Base-by-base conservation (phyloP, 1,140 invertebrate species). In the Steinernema feltiae region DNA sequence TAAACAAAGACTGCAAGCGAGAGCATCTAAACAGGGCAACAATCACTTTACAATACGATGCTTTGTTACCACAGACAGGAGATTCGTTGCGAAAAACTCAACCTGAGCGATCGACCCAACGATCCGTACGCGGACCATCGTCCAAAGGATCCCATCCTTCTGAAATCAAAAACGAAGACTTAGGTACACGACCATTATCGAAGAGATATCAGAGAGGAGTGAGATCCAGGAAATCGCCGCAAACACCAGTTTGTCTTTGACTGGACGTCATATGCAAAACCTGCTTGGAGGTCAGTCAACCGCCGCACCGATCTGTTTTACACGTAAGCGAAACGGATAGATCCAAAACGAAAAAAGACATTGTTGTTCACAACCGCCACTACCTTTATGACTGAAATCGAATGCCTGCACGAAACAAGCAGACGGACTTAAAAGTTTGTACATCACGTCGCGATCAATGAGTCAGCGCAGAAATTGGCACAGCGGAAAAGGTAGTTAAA, bases 81-180 rank as follows among this genome's bases (percentile, higher is more conserved):
- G 48, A 76, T 79, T 79, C 27, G 82, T 83, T 15, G 73, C 72
- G 27, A 84, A 77, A 79, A 84, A 27, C 76, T 48, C 27, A 76
- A 76, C n/a, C 79, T 75, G 15, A 79, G 73, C 2, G 78, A 73
- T 30, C 78, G 30, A n/a, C 83, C 83, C 63, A 78, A 70, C 18
- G 79, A 76, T n/a, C 83, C 83, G 70, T 84, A 84, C 18, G 83
- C 83, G 53, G 81, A 78, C 82, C 83, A 84, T 30, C 81, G 35
- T 69, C 81, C 78, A 48, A 84, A 84, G 30, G 83, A 79, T 30
- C 81, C 81, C 81, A 82, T 82, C 12, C 7, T 41, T 63, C 53
- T 63, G 53, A 63, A 63, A 63, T 63, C 15, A 63, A 21, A 41
- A 18, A 41, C 24, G 24, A 63, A 27, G 3, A 3, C 53, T 7